A percentile compares a stretch with the other conserved stretches of the same genome.
Conservation (phyloP, 2,797 vertebrate genomes). For the Siniperca undulata region DNA sequence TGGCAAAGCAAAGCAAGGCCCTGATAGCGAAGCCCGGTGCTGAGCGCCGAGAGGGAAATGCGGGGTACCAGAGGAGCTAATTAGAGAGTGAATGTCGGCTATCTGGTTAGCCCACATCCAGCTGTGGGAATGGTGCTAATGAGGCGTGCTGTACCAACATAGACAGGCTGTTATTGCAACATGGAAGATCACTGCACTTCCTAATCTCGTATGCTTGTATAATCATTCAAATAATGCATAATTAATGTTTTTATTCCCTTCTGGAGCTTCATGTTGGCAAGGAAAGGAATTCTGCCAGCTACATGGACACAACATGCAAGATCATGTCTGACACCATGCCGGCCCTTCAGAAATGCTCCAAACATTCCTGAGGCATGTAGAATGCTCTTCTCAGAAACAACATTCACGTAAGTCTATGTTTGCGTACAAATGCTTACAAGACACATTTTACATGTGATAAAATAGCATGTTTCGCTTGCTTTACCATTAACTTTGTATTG, state of each 20-base stretch:
- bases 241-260: constrained; percentile 76
- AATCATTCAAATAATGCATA: constrained; percentile 80
- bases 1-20: constrained; percentile 66
- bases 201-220: constrained; percentile 79
- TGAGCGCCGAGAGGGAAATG: constrained; percentile 65
- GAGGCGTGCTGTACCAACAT: constrained; percentile 74
- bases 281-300: constrained; percentile 59
- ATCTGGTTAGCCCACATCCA: constrained; percentile 80
- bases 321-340: constrained; percentile 68
- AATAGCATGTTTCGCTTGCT: constrained; percentile 13
- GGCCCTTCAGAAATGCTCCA: constrained; percentile 55
- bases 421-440: constrained; percentile 13
- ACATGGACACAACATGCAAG: constrained; percentile 59
- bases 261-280: constrained; percentile 53
- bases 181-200: constrained; percentile 72
- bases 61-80: constrained; percentile 80
- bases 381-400: constrained; percentile 37
- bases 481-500: constrained; percentile 1
- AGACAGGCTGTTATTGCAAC: constrained; percentile 75
- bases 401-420: constrained; percentile 34
- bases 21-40: constrained; percentile 52
- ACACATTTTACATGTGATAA: constrained; percentile 6
- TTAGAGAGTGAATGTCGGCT: constrained; percentile 76
- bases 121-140: constrained; percentile 79
- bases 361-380: constrained; percentile 50